Evolutionary conservation across 2,113 vertebrate genomes (phyloP).

Genomic region (Panurus biarmicus): DNA sequence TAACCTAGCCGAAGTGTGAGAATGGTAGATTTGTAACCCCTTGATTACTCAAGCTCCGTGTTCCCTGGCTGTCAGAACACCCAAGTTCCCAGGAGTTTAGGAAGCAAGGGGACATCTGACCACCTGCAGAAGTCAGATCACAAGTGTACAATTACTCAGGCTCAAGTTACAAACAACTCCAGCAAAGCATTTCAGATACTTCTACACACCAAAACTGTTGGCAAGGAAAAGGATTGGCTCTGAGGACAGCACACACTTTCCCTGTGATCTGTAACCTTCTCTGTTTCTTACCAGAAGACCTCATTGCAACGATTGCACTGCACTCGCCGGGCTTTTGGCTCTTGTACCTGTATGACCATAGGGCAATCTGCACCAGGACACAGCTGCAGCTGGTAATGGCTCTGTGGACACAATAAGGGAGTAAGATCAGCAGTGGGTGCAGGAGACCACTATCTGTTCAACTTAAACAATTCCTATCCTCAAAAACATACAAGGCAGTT

Average conservation of each 20-base stretch:
- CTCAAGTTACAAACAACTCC: slow-evolving; percentile 33
- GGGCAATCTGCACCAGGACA: slow-evolving; percentile 98
- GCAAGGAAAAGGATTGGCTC: background rate
- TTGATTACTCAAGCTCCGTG: background rate
- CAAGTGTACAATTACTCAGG: background rate
- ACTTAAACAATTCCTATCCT: background rate
- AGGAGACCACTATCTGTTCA: background rate
- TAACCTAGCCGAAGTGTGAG: background rate
- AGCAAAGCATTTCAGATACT: slow-evolving; percentile 2
- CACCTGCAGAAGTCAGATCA: background rate
- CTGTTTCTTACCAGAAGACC: slow-evolving; percentile 91
- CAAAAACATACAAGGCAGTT: background rate
- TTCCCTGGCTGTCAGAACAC: background rate
- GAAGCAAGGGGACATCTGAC: background rate
- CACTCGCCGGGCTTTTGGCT: slow-evolving; percentile 93
- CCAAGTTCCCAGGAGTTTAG: background rate
- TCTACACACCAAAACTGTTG: background rate
- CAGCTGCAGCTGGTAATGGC: slow-evolving; percentile 97
- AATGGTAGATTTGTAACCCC: background rate
- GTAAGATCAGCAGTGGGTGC: background rate
- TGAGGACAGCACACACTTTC: background rate
- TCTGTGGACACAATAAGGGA: slow-evolving; percentile 71
- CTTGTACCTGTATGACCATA: slow-evolving; percentile 98
- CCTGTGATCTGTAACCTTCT: background rate
- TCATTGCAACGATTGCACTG: slow-evolving; percentile 96